phyloP scores from a whole-genome alignment of 2,797 vertebrate species.

The Hapalemur alaotrensis region DNA sequence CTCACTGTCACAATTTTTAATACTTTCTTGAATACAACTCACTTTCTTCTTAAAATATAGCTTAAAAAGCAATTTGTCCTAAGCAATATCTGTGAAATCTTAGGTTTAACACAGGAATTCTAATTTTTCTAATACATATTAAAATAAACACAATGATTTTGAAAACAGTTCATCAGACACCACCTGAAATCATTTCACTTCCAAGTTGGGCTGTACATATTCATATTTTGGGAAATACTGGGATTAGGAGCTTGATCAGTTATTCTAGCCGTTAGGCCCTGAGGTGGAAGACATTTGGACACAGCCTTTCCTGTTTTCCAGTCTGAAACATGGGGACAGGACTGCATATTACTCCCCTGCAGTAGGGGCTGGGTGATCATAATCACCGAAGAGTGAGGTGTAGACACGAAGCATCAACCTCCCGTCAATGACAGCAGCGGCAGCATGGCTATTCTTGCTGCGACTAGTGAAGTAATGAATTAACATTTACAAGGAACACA shows the following conservation, averaged over 20 bases:
- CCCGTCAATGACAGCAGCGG: neutral
- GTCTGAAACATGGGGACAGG: neutral
- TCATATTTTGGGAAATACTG: neutral
- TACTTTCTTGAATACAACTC: neutral
- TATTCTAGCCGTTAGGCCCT: neutral
- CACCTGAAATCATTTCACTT: neutral
- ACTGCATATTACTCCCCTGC: neutral
- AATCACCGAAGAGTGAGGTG: neutral
- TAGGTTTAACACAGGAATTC: neutral
- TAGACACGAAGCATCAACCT: neutral
- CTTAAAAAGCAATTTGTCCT: neutral
- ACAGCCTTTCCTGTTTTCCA: neutral
- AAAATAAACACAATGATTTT: constrained; percentile 16
- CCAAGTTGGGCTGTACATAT: neutral
- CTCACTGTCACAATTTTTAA: neutral
- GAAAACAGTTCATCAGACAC: neutral
- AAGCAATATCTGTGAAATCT: neutral
- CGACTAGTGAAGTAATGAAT: neutral
- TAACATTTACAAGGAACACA: neutral
- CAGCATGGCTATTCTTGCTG: neutral
- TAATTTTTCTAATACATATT: neutral
- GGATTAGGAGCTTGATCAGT: neutral
- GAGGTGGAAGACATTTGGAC: neutral
- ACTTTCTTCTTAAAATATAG: neutral
- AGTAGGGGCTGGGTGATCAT: no score